phyloP scores from a whole-genome alignment of 2,888 invertebrate genomes.

The Stenodera caucasica region DNA sequence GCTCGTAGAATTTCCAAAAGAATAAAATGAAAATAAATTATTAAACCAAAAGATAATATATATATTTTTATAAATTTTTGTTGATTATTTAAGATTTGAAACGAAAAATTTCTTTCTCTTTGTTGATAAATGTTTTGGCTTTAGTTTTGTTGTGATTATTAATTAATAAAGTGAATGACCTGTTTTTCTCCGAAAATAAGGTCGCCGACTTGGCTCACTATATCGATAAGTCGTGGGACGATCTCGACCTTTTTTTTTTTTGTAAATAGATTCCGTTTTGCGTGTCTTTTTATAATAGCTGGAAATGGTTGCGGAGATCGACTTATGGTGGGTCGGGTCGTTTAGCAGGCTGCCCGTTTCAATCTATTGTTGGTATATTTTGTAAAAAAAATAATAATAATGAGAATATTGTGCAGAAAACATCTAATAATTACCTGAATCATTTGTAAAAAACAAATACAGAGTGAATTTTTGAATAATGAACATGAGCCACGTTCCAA shows the following conservation, averaged over 20 bases:
- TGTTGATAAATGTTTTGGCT: conserved; percentile 30
- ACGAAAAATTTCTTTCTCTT: conserved; percentile 35
- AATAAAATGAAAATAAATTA: neutral
- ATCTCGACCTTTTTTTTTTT: neutral
- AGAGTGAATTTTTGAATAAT: conserved; percentile 46
- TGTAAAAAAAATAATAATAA: conserved; percentile 48
- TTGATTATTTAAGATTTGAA: conserved; percentile 42
- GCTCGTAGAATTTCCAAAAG: conserved; percentile 19
- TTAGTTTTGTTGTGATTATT: conserved; percentile 39
- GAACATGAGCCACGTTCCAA: conserved; percentile 47
- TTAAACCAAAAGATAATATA: conserved; percentile 16
- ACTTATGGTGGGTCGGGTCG: conserved; percentile 39
- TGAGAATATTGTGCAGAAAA: conserved; percentile 1
- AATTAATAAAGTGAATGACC: too few species aligned
- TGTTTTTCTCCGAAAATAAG: too few species aligned
- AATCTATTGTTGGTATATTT: conserved; percentile 56
- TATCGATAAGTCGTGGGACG: neutral
- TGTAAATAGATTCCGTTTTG: neutral
- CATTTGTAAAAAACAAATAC: conserved; percentile 37
- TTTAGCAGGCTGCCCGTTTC: conserved; percentile 50
- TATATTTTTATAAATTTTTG: conserved; percentile 51
- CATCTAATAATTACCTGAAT: conserved; percentile 48
- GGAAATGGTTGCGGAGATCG: too few species aligned
- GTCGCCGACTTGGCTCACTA: neutral
- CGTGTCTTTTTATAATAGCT: conserved; percentile 36